Evolutionary conservation across 53 echinoderm and acorn worm genomes (phyloP), one percentile per base, ranked within the genome.

Genomic region (Crossaster papposus): DNA sequence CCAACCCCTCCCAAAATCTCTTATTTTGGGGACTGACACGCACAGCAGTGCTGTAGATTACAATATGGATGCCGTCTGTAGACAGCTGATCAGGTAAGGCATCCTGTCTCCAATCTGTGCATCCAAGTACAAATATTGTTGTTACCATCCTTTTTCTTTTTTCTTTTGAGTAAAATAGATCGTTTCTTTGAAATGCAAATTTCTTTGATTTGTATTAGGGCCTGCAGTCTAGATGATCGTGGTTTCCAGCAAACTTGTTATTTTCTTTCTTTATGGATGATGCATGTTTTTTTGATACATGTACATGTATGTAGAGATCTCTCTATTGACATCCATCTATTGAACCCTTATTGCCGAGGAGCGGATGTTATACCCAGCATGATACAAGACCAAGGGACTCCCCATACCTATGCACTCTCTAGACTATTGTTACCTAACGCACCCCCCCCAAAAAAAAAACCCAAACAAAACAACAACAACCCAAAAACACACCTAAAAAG

Each of bases 81-180:
- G 63, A 72, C 87, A 87, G 64, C 75, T 87, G 24, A 87, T 87
- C 75, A 87, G 87, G 87, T 87, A 87, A 87, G 87, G 87, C 54
- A 58, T 63, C 87, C 63, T 20, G 85, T 73, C 85, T 74, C 74
- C 74, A 35, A 24, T 85, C 30, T 30, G 70, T 50, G 65, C 83
- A 70, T 26, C 70, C 65, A 35, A 78, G 78, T 78, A 78, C 78
- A 44, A 76, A 38, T 51, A 50, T 78, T 24, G 50, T 20, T 7
- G 28, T 68, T 26, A 23, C 22, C 28, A 26, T 68, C 68, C 28
- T 68, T 28, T 68, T 68, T n/a, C 11, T 64, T 26, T 68, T 26
- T 68, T 68, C 4, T n/a, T 68, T 26, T 68, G 68, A 26, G 68
- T 10, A 24, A 5, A 68, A 8, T 4, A 28, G 6, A 68, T 68